A percentile compares a stretch with the other conserved stretches of the same genome.
Evolutionary conservation across 2,888 invertebrate genomes (phyloP).

Genomic region (Gastracanthus pulcherrimus): DNA sequence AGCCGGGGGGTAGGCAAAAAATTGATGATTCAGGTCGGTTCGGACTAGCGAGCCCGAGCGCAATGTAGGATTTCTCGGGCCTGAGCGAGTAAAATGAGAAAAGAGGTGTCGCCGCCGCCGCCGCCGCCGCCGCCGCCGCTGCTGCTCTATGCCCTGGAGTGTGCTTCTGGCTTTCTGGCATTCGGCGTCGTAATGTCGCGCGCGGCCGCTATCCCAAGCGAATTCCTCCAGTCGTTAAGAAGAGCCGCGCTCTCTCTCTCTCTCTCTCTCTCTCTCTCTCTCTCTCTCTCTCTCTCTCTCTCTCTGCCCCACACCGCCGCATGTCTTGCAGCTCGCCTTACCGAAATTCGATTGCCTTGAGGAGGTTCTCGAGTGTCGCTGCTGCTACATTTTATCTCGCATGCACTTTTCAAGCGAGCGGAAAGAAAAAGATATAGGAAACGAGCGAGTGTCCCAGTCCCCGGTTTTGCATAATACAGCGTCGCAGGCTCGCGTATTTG

Average conservation of each 20-base stretch:
- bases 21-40: not conserved
- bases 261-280: too few species aligned
- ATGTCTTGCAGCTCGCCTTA: too few species aligned
- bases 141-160: conserved; percentile 9
- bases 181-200: not conserved
- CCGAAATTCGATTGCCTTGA: conserved; percentile 16
- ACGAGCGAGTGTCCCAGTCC: not conserved
- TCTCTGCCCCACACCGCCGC: too few species aligned
- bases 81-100: not conserved
- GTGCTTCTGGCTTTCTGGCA: not conserved
- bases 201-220: not conserved
- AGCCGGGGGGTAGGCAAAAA: too few species aligned
- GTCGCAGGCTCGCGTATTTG: not conserved
- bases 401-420: not conserved
- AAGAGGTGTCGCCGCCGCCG: not conserved
- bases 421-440: not conserved
- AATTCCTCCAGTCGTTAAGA: not conserved
- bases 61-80: too few species aligned
- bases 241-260: too few species aligned
- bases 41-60: too few species aligned
- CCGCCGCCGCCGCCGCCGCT: not conserved
- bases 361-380: not conserved
- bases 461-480: conserved; percentile 1
- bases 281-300: too few species aligned
- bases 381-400: not conserved